Evolutionary conservation across 2,797 vertebrate species (phyloP), one percentile per base, ranked within the genome.

Genomic region (Kryptolebias ocellatus): DNA sequence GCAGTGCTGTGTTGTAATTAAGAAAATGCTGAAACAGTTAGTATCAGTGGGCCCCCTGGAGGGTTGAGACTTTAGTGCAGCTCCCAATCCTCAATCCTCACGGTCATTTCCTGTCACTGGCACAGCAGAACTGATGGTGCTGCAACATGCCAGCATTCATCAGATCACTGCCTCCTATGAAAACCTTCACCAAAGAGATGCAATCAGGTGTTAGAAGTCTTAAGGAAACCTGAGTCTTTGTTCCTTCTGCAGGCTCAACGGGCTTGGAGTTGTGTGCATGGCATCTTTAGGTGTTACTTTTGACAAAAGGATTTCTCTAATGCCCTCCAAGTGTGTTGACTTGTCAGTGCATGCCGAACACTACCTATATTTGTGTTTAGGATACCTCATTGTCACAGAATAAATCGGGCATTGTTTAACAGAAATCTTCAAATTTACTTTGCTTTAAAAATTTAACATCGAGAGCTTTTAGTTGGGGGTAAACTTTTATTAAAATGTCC

Each of bases 11-110:
- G 42, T 47, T 60, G 70, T 73, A 78, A 90, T 84, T 78, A 78
- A 64, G 50, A 59, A 67, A 75, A 68, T 24, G 37, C 34, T 55
- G 39, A 27, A 51, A 79, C 69, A 67, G 53, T 81, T 72, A 79
- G 80, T 81, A 69, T 83, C 75, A 78, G 75, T 86, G 67, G 78
- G 81, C 85, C 86, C 80, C 78, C 87, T 90, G 64, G 77, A 86
- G 88, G 86, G 45, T 58, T 46, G 18, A 59, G 28, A 69, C 18
- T 46, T 50, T 70, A 81, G 62, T 87, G 71, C 84, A 86, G 47
- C 31, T 65, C 27, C 54, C 57, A 49, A 67, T 28, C 39, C 47
- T 67, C 57, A 64, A 71, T 39, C 42, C 64, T 64, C 28, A 83
- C 78, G 64, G 76, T 83, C 57, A 60, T 45, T 51, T 66, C 54